Evolutionary conservation across 2,888 invertebrate genomes (phyloP).

Genomic region (Coleophora deauratella): DNA sequence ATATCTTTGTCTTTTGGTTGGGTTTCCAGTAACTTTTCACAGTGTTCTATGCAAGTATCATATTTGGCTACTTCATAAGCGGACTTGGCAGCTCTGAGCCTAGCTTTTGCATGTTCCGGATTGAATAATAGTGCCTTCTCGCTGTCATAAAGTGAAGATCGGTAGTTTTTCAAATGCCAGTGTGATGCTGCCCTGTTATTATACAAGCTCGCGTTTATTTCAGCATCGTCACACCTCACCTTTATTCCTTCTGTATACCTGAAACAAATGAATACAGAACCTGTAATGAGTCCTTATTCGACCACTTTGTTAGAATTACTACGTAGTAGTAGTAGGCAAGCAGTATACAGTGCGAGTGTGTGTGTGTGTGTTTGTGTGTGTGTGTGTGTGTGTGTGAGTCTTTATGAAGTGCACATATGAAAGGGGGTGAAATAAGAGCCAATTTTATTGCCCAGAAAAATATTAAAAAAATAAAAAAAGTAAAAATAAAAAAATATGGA

Average conservation of each 20-base stretch:
- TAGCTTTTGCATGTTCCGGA: constrained; percentile 84
- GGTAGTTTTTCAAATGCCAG: constrained; percentile 86
- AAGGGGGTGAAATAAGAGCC: no score
- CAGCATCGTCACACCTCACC: constrained; percentile 78
- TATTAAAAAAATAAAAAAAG: no score
- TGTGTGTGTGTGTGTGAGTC: no score
- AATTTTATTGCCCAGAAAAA: no score
- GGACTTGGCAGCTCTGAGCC: constrained; percentile 83
- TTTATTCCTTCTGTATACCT: constrained; percentile 94
- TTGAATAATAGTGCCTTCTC: constrained; percentile 84
- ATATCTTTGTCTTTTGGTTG: constrained; percentile 70
- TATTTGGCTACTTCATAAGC: constrained; percentile 78
- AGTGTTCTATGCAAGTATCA: constrained; percentile 81
- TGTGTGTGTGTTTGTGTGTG: no score
- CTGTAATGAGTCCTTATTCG: no score
- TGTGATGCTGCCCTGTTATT: constrained; percentile 95
- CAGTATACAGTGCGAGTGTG: no score
- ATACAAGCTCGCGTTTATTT: constrained; percentile 87
- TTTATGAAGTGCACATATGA: no score
- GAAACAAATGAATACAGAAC: constrained; percentile 15
- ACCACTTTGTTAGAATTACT: no score
- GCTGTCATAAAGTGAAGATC: constrained; percentile 87
- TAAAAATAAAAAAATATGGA: no score
- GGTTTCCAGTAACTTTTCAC: constrained; percentile 78
- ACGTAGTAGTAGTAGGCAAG: no score